Percentiles rank a stretch among this genome's conserved stretches.
These are phyloP conservation scores for Lymantria dispar DNA, from an alignment of 2,888 invertebrate genomes.

Conservation along the genomic window DNA sequence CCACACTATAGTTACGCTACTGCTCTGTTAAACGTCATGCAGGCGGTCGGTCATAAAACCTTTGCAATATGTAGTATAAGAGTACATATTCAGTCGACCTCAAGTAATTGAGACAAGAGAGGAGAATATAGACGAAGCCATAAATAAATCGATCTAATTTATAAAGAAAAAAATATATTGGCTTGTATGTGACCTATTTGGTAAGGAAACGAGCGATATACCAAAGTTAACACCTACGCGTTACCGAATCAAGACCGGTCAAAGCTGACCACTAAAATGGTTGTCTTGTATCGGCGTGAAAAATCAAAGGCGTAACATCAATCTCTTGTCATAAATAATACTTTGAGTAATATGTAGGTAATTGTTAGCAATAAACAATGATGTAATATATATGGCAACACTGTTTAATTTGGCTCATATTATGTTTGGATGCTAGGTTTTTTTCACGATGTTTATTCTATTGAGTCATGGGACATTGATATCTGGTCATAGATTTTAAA, in stretches of 20 bases:
- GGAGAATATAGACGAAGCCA: too few species aligned
- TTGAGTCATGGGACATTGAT: neutral
- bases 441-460: conserved; percentile 8
- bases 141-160: neutral
- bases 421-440: conserved; percentile 9
- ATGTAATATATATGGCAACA: conserved; percentile 24
- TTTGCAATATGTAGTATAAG: too few species aligned
- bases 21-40: too few species aligned
- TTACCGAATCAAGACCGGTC: conserved; percentile 29
- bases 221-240: conserved; percentile 27
- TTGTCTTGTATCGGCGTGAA: conserved; percentile 27
- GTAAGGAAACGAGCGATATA: conserved; percentile 7
- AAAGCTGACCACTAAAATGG: conserved; percentile 26
- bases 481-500: too few species aligned
- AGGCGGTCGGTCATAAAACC: too few species aligned
- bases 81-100: too few species aligned
- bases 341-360: conserved; percentile 38
- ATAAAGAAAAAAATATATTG: neutral
- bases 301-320: conserved; percentile 37
- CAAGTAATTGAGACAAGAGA: too few species aligned
- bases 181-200: conserved; percentile 5
- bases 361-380: conserved; percentile 31
- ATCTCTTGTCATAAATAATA: conserved; percentile 45
- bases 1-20: too few species aligned
- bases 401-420: conserved; percentile 6